Evolutionary conservation across 2,797 vertebrate species (phyloP), one percentile per base, ranked within the genome.

Genomic region (Glossophaga mutica): DNA sequence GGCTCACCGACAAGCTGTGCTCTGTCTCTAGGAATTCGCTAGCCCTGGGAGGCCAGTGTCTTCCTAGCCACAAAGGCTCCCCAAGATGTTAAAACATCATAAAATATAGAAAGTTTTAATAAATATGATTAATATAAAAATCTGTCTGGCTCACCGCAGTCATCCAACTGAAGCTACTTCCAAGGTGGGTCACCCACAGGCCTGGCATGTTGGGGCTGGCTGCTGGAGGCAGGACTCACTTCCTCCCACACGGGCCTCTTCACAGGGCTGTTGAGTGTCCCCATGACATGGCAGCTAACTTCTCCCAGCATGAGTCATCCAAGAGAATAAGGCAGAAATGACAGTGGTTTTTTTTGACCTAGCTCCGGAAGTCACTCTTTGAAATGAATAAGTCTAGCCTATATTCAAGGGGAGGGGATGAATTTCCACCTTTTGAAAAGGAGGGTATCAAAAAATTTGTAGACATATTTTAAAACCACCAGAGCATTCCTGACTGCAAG

Each of bases 371-470:
- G 85, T 73, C 26, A 26, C 29, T 92, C 87, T 92, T 62, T 57
- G 77, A 81, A 94, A 77, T 94, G 94, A 94, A n/a, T 19, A 42
- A 78, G 62, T 87, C 65, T 19, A 93, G 22, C 71, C 81, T 90
- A 70, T 74, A 46, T 68, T 57, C 32, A 65, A 71, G 74, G 32
- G 39, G 16, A 44, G 7, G 12, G 14, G 26, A 83, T 77, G 44
- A 93, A 37, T 83, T 39, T 34, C 50, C 42, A 87, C 37, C 2
- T 81, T 82, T 87, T 73, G 70, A 96, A 93, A 96, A 62, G 37
- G 50, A 34, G 4, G 26, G 57, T 57, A 70, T 87, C 65, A 91
- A 78, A 77, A 68, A 84, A 87, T 48, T 67, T 94, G 46, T 29
- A 71, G 73, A 81, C 15, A 14, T 70, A 22, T 78, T 94, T 95